phyloP scores from a whole-genome alignment of 2,888 invertebrate genomes.

The Helleia helle region DNA sequence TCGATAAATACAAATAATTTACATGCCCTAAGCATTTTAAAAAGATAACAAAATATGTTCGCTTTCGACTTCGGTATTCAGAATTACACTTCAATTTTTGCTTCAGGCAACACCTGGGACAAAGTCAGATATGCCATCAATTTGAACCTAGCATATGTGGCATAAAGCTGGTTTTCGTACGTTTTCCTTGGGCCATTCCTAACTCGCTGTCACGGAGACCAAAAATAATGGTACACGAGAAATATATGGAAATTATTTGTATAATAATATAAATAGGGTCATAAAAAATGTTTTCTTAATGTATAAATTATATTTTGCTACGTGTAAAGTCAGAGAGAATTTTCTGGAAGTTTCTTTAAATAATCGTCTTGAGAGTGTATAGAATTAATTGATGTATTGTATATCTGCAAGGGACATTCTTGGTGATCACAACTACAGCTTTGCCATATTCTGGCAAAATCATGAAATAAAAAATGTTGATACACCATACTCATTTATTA shows the following conservation, averaged over 20 bases:
- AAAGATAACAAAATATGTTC: constrained; percentile 25
- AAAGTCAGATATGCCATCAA: constrained; percentile 15
- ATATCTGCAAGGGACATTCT: too few relatives aligned
- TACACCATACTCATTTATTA: too few relatives aligned
- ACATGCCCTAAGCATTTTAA: constrained; percentile 13
- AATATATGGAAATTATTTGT: constrained; percentile 37
- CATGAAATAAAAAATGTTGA: too few relatives aligned
- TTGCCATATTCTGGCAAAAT: too few relatives aligned
- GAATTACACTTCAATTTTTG: constrained; percentile 50
- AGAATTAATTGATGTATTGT: too few relatives aligned
- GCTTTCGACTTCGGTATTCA: constrained; percentile 34
- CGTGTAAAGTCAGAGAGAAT: constrained; percentile 5
- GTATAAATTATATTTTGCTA: constrained; percentile 6
- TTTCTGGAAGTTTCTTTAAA: constrained; percentile 1
- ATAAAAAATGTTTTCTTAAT: constrained; percentile 20
- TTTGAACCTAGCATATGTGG: constrained; percentile 10
- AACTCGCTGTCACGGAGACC: constrained; percentile 37
- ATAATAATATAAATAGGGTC: constrained; percentile 29
- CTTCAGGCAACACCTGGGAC: constrained; percentile 46
- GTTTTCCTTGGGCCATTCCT: constrained; percentile 25
- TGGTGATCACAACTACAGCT: too few relatives aligned
- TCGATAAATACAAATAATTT: background rate
- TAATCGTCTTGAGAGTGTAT: too few relatives aligned
- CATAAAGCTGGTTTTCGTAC: constrained; percentile 19
- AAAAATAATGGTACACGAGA: constrained; percentile 43